Percentiles rank a stretch among this genome's conserved stretches.
Evolutionary conservation across 2,888 invertebrate genomes (phyloP).

Genomic region (Anarsia innoxiella): DNA sequence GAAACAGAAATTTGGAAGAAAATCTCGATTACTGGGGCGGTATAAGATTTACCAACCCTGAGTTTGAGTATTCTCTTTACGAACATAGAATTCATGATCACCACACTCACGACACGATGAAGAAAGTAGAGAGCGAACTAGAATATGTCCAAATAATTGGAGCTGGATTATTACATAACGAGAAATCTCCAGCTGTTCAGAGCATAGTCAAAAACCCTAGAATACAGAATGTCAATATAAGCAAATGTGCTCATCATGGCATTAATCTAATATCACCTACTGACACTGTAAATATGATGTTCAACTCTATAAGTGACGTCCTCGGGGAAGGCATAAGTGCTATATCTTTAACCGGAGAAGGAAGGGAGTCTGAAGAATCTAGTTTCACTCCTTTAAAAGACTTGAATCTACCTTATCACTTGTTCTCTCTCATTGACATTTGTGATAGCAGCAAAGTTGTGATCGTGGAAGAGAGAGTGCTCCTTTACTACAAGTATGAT

Average conservation of each 20-base stretch:
- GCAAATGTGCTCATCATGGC: conserved; percentile 91
- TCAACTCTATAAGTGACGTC: conserved; percentile 84
- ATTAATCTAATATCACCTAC: conserved; percentile 93
- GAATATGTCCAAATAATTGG: conserved; percentile 89
- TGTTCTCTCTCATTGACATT: conserved; percentile 96
- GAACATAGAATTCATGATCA: conserved; percentile 88
- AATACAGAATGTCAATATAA: conserved; percentile 87
- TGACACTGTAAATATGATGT: conserved; percentile 84
- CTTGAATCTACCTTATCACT: conserved; percentile 89
- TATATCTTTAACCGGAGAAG: conserved; percentile 94
- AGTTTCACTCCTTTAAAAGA: conserved; percentile 91
- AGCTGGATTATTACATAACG: conserved; percentile 96
- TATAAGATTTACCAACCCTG: conserved; percentile 90
- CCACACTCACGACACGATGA: conserved; percentile 82
- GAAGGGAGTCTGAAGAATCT: conserved; percentile 88
- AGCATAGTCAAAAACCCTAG: conserved; percentile 90
- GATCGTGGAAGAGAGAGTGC: conserved; percentile 89
- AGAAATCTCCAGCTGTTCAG: conserved; percentile 94
- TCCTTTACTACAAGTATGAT: conserved; percentile 97
- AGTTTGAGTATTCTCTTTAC: conserved; percentile 91
- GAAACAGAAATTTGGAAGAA: conserved; percentile 78
- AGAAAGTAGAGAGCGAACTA: conserved; percentile 83
- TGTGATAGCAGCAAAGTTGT: conserved; percentile 97
- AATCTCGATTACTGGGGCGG: conserved; percentile 95
- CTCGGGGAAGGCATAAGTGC: conserved; percentile 93